Base-by-base conservation (phyloP, 1,140 invertebrate genomes). In the Caenorhabditis briggsae region DNA sequence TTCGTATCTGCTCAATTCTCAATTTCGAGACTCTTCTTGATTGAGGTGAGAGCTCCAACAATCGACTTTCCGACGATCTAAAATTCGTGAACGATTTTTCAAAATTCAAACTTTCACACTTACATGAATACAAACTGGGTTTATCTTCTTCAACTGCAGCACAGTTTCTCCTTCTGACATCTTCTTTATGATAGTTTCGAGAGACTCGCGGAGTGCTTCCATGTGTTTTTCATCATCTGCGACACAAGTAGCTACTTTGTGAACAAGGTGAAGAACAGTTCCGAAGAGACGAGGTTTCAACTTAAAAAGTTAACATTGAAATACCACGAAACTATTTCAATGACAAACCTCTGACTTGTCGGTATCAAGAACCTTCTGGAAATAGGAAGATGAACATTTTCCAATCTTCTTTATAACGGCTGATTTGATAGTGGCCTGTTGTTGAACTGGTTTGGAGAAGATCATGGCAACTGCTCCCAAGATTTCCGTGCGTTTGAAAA, bases 41-140 rank as follows among this genome's bases (percentile, higher is more conserved):
- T 78, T 6, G 70, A 78, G 2, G 46, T 50, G 43, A 78, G 50
- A 2, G 70, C 70, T 50, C 70, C 70, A 43, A n/a, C 20, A 18
- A 78, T 78, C 5, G 70, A 78, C n/a, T 78, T 78, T 78, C 70
- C 70, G n/a, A 78, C 53, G 18, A 78, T 78, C 70, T 78, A 11
- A 23, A 78, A 78, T 46, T n/a, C 16, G 2, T 14, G 16, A 53
- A 53, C 16, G 11, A 16, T 53, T 53, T 16, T 14, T 53, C 50
- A 1, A 58, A 58, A 20, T 58, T 18, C 2, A 50, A 78, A 2
- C 3, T 33, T 33, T 33, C 33, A 33, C 33, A 3, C 70, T 50
- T n/a, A 78, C 70, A 50, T 78, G 70, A 50, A 53, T 46, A n/a
- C 70, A 78, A 18, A 20, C 53, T 23, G 70, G 70, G 23, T 78